Evolutionary conservation across 2,888 invertebrate genomes (phyloP).

Genomic region (Apotomis betuletana): DNA sequence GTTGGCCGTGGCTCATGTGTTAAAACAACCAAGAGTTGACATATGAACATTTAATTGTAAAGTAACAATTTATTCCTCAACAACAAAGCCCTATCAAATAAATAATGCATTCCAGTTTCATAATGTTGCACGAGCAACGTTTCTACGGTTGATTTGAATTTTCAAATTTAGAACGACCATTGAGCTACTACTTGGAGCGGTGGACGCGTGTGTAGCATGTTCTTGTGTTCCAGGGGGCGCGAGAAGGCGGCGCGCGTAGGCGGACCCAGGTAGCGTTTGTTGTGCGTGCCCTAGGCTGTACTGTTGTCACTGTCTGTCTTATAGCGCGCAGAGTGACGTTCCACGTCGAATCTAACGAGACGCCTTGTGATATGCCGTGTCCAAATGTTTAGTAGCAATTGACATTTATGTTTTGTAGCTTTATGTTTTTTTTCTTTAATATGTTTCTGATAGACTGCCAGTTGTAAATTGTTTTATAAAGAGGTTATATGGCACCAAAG

Average conservation of each 20-base stretch:
- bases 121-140: neutral
- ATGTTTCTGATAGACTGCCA: slow-evolving; percentile 13
- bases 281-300: slow-evolving; percentile 84
- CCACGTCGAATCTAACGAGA: slow-evolving; percentile 69
- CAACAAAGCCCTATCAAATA: neutral
- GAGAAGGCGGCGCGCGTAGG: slow-evolving; percentile 77
- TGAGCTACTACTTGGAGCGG: slow-evolving; percentile 53
- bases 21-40: too few species aligned
- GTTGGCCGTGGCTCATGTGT: too few species aligned
- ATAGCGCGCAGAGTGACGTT: slow-evolving; percentile 80
- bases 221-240: slow-evolving; percentile 83
- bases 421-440: slow-evolving; percentile 14
- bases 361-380: slow-evolving; percentile 44
- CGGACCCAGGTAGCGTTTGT: slow-evolving; percentile 81
- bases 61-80: too few species aligned
- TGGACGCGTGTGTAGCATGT: slow-evolving; percentile 77
- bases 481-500: slow-evolving; percentile 6
- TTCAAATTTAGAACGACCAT: slow-evolving; percentile 9
- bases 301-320: slow-evolving; percentile 82
- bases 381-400: slow-evolving; percentile 2
- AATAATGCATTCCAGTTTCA: neutral
- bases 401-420: slow-evolving; percentile 5
- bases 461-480: slow-evolving; percentile 1
- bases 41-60: too few species aligned
- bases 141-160: neutral